These are phyloP conservation scores for Pseudanteris insignis DNA, from an alignment of 2,888 invertebrate species.

Conservation along the genomic window DNA sequence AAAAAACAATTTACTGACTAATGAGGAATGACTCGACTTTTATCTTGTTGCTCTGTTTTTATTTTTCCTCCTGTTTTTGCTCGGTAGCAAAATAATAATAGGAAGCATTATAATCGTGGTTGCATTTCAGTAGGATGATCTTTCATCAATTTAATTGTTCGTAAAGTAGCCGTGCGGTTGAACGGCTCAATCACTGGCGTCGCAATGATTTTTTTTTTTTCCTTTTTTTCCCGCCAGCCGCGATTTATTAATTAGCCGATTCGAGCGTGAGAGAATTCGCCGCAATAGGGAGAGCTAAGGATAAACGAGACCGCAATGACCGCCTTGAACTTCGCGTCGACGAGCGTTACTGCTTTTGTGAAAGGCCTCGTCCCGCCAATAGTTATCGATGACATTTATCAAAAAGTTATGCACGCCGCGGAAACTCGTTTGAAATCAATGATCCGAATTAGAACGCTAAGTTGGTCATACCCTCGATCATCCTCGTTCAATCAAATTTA, in stretches of 20 bases:
- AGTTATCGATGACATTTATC: constrained; percentile 29
- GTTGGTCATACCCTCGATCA: constrained; percentile 7
- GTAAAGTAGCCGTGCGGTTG: background rate
- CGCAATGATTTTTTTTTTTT: too few species aligned
- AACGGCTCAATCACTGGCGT: constrained; percentile 4
- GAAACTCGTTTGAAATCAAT: constrained; percentile 24
- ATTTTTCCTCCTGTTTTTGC: too few species aligned
- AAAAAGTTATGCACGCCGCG: constrained; percentile 22
- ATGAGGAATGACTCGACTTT: too few species aligned
- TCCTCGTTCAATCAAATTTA: background rate
- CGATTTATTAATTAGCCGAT: constrained; percentile 30
- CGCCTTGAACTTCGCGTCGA: constrained; percentile 33
- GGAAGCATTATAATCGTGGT: constrained; percentile 10
- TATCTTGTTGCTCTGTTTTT: too few species aligned
- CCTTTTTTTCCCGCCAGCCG: background rate
- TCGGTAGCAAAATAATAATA: too few species aligned
- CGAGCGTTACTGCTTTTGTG: constrained; percentile 29
- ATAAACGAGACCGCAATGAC: constrained; percentile 6
- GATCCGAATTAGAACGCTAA: constrained; percentile 29
- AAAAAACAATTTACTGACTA: too few species aligned
- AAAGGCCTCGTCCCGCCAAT: constrained; percentile 14
- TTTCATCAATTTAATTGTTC: constrained; percentile 6
- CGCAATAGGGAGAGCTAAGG: constrained; percentile 1
- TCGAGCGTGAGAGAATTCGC: constrained; percentile 14
- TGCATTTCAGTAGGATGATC: constrained; percentile 1